Conservation (phyloP, 2,888 invertebrate species). For the Halictus quadricinctus region DNA sequence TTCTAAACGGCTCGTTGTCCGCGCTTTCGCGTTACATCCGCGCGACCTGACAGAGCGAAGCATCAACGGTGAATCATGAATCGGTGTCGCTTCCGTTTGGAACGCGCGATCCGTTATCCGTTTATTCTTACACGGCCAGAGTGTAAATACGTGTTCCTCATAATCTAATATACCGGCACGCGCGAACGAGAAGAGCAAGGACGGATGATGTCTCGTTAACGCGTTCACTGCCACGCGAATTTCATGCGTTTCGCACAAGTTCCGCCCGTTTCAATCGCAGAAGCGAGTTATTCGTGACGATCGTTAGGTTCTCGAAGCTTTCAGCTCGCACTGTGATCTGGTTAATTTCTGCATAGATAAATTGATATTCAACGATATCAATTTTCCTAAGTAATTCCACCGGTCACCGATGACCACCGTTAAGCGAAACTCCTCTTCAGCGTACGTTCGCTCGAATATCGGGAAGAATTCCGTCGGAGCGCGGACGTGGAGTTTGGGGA, state of each 20-base stretch:
- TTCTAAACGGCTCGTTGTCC: background rate
- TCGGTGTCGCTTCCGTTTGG: constrained; percentile 37
- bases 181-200: background rate
- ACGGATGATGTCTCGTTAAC: background rate
- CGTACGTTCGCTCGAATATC: background rate
- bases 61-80: constrained; percentile 1
- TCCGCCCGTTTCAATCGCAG: background rate
- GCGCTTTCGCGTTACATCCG: background rate
- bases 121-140: constrained; percentile 33
- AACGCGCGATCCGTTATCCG: constrained; percentile 51
- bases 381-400: background rate
- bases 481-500: background rate
- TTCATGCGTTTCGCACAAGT: background rate
- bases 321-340: too few species aligned
- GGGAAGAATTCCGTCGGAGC: background rate
- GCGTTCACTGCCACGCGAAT: background rate
- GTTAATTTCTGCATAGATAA: background rate
- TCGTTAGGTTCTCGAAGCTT: too few species aligned
- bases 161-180: constrained; percentile 17
- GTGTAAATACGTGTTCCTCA: constrained; percentile 42
- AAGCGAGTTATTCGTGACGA: background rate
- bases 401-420: background rate
- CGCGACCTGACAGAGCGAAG: constrained; percentile 16
- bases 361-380: too few species aligned
- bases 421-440: too few species aligned